Conservation (phyloP, 2,113 vertebrate species). For the Eleginops maclovinus region DNA sequence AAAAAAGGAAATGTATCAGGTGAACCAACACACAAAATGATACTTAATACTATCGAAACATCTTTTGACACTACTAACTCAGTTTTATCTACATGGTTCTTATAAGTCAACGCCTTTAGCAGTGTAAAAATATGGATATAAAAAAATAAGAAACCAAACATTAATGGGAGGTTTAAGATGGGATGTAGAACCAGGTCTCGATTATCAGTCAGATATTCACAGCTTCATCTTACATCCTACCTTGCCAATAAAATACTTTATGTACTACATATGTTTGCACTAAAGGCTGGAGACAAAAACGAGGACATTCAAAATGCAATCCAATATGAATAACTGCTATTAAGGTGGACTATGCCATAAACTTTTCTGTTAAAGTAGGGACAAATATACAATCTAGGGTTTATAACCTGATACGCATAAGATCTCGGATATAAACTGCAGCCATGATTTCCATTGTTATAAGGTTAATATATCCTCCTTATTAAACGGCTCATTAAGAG, state of each 20-base stretch:
- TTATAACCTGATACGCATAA: neutral
- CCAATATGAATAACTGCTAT: neutral
- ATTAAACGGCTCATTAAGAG: constrained; percentile 21
- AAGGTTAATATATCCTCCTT: constrained; percentile 3
- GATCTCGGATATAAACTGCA: neutral
- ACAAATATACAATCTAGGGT: neutral
- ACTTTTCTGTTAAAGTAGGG: neutral
- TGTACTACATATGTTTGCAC: neutral
- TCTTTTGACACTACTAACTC: neutral
- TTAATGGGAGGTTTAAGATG: no score
- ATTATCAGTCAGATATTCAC: no score
- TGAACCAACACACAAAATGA: neutral
- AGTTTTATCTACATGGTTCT: no score
- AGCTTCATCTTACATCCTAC: no score
- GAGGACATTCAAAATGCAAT: neutral
- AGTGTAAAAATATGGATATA: no score
- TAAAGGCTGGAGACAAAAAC: neutral
- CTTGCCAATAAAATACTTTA: no score
- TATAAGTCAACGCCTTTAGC: no score
- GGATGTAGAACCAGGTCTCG: no score
- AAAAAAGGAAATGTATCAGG: neutral
- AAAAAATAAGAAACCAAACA: no score
- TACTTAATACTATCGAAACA: neutral
- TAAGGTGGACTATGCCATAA: neutral
- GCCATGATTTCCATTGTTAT: constrained; percentile 2